A percentile compares a stretch with the other conserved stretches of the same genome.
phyloP scores from a whole-genome alignment of 2,113 vertebrate genomes.

The Aix galericulata region DNA sequence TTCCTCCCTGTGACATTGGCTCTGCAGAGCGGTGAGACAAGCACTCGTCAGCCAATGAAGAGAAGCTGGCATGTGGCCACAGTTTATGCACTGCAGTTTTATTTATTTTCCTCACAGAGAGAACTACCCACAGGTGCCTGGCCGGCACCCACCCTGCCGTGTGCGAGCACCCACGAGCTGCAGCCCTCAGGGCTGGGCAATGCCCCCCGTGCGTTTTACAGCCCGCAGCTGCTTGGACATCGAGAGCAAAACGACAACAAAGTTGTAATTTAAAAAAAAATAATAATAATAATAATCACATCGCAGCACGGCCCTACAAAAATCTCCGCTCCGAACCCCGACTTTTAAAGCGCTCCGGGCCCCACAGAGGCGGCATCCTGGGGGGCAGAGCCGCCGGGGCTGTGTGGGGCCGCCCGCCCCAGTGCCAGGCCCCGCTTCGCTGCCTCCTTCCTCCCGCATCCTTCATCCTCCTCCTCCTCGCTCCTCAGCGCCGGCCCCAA shows the following conservation, averaged over 20 bases:
- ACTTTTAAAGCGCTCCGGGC: neutral
- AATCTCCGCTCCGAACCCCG: neutral
- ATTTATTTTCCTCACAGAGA: neutral
- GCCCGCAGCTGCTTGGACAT: neutral
- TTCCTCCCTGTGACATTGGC: neutral
- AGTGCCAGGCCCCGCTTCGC: too few species aligned
- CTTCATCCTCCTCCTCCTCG: neutral
- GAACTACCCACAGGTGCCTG: rapidly evolving
- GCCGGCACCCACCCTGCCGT: neutral
- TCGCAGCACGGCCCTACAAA: neutral
- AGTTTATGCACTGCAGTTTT: neutral
- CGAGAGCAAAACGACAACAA: neutral
- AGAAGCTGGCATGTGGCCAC: rapidly evolving
- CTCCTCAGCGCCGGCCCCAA: neutral
- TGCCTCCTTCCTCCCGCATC: too few species aligned
- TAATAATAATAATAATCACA: too few species aligned
- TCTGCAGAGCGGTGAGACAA: neutral
- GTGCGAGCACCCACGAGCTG: neutral
- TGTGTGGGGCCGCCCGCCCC: too few species aligned
- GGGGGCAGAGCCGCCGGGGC: too few species aligned
- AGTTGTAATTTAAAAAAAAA: neutral
- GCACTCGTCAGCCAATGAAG: neutral
- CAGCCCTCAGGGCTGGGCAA: neutral
- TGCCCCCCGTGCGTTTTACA: neutral
- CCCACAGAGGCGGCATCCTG: too few species aligned